Conservation (phyloP, 2,113 vertebrate genomes). For the Atractosteus spatula region DNA sequence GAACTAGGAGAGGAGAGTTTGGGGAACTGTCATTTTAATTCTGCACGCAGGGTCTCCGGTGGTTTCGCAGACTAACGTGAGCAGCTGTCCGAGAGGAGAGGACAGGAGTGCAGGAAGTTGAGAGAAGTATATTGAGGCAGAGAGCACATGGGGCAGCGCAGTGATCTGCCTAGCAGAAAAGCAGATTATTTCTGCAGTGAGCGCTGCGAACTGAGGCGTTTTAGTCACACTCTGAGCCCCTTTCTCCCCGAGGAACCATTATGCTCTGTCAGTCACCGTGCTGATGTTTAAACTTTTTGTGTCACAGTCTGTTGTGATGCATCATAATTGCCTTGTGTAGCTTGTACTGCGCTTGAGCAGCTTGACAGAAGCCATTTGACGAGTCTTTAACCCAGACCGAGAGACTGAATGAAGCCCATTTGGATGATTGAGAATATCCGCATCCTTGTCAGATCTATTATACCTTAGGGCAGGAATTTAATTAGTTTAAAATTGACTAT, state of each 20-base stretch:
- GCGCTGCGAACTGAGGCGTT: no score
- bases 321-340: background rate
- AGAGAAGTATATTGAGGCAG: no score
- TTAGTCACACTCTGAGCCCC: background rate
- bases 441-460: background rate
- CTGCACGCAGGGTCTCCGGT: no score
- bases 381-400: background rate
- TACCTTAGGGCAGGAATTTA: background rate
- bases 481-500: slow-evolving; percentile 1
- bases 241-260: background rate
- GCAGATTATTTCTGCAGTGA: no score
- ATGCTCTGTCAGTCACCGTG: no score
- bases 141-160: no score
- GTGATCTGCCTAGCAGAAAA: no score
- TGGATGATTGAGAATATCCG: background rate
- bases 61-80: no score
- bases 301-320: background rate
- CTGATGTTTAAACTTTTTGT: background rate
- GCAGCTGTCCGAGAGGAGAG: no score
- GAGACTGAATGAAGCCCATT: background rate
- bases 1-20: no score
- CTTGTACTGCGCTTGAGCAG: background rate
- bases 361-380: background rate
- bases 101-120: no score
- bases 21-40: no score